Percentiles rank a stretch among this genome's conserved stretches.
These are phyloP conservation scores for Astyanax mexicanus DNA, from an alignment of 2,797 vertebrate species.

Conservation along the genomic window DNA sequence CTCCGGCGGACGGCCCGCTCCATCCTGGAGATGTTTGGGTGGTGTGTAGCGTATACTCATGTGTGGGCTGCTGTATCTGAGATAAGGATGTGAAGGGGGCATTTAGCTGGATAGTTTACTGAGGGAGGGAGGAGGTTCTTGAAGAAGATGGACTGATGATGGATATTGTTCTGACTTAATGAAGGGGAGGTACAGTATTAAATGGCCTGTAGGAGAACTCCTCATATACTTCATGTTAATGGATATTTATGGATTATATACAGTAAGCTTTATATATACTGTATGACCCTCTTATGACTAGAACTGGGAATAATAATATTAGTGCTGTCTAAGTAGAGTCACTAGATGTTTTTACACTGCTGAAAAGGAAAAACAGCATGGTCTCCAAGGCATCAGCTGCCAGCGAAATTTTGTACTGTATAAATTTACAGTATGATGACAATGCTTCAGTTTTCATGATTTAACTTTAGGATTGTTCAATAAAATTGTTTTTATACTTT, in stretches of 20 bases:
- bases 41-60: conserved; percentile 22
- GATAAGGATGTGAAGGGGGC: conserved; percentile 32
- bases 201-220: not conserved
- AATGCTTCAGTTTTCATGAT: too few relatives aligned
- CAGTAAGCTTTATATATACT: not conserved
- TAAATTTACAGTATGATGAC: too few relatives aligned
- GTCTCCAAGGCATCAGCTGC: too few relatives aligned
- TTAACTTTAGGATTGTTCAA: too few relatives aligned
- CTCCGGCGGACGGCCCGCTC: not conserved
- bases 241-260: not conserved
- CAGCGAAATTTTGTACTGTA: too few relatives aligned
- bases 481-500: too few relatives aligned
- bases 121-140: not conserved
- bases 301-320: too few relatives aligned
- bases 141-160: not conserved
- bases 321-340: too few relatives aligned
- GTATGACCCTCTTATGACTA: too few relatives aligned
- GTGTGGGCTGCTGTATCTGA: conserved; percentile 24
- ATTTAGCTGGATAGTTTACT: conserved; percentile 9
- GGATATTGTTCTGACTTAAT: conserved; percentile 14
- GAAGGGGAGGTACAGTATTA: conserved; percentile 1
- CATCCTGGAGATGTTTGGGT: conserved; percentile 28
- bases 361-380: too few relatives aligned
- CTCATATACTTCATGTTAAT: not conserved
- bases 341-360: too few relatives aligned